Conservation (phyloP, 2,888 invertebrate species). For the Microplitis deprimator region DNA sequence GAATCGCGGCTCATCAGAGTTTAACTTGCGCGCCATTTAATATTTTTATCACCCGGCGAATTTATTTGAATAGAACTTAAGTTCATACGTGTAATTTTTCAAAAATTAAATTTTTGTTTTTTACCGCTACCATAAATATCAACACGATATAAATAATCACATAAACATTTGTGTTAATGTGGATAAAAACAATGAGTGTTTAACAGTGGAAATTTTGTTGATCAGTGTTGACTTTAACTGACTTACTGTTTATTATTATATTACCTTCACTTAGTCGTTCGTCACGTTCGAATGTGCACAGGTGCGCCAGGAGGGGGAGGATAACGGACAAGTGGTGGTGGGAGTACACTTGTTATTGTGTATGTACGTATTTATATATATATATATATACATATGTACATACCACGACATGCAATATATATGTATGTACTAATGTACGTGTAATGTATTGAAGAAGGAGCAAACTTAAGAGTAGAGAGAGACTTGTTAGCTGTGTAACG, state of each 20-base stretch:
- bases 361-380: background rate
- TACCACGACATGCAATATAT: background rate
- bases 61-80: no score
- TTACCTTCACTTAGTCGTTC: slow-evolving; percentile 7
- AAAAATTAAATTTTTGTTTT: no score
- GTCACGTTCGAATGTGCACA: slow-evolving; percentile 40
- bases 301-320: slow-evolving; percentile 30
- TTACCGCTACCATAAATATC: no score
- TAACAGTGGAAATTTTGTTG: background rate
- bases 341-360: background rate
- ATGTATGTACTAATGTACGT: background rate
- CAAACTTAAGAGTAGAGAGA: slow-evolving; percentile 1
- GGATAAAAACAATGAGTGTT: background rate
- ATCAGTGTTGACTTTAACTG: slow-evolving; percentile 2
- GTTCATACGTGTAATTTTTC: no score
- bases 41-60: background rate
- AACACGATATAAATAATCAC: background rate
- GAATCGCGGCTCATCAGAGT: slow-evolving; percentile 32
- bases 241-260: slow-evolving; percentile 7
- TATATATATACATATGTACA: background rate
- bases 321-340: slow-evolving; percentile 33
- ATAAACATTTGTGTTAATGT: background rate
- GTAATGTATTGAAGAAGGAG: slow-evolving; percentile 23
- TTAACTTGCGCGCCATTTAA: background rate
- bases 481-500: slow-evolving; percentile 41